A percentile compares a stretch with the other conserved stretches of the same genome.
These are phyloP conservation scores for Spialia ferax DNA, from an alignment of 2,888 invertebrate genomes.

Conservation along the genomic window DNA sequence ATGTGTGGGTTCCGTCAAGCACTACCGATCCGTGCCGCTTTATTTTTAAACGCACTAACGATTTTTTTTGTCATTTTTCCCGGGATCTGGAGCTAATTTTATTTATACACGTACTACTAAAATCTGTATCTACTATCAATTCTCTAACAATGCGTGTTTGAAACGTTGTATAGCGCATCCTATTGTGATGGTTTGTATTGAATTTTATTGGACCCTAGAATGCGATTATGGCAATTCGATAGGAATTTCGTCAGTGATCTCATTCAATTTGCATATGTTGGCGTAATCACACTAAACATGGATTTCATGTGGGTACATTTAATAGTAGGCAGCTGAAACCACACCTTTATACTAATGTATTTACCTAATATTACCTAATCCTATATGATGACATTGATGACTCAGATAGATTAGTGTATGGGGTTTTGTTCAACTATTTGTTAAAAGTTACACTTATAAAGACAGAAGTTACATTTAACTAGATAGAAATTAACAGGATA, in stretches of 20 bases:
- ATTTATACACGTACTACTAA: constrained; percentile 49
- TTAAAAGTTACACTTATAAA: too few species aligned
- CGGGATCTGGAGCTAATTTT: constrained; percentile 52
- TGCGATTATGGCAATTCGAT: constrained; percentile 29
- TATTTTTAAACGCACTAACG: constrained; percentile 49
- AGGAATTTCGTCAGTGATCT: constrained; percentile 66
- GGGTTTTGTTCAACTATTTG: too few species aligned
- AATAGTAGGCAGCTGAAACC: constrained; percentile 23
- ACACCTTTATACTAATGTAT: constrained; percentile 21
- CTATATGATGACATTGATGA: too few species aligned
- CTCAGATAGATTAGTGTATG: too few species aligned
- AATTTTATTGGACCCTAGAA: constrained; percentile 26
- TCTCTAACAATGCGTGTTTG: constrained; percentile 36
- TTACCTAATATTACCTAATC: not conserved
- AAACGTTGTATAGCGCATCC: constrained; percentile 9
- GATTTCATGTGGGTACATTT: constrained; percentile 31
- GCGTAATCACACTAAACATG: constrained; percentile 35
- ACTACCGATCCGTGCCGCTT: constrained; percentile 44
- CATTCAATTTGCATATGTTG: constrained; percentile 73
- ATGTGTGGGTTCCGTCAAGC: constrained; percentile 44
- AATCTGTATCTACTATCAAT: constrained; percentile 47
- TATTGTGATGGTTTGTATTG: constrained; percentile 31
- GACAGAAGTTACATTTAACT: too few species aligned
- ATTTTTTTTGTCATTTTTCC: constrained; percentile 49
- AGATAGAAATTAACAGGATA: too few species aligned